Base-by-base conservation (phyloP, 2,113 vertebrate genomes). In the Laterallus jamaicensis region DNA sequence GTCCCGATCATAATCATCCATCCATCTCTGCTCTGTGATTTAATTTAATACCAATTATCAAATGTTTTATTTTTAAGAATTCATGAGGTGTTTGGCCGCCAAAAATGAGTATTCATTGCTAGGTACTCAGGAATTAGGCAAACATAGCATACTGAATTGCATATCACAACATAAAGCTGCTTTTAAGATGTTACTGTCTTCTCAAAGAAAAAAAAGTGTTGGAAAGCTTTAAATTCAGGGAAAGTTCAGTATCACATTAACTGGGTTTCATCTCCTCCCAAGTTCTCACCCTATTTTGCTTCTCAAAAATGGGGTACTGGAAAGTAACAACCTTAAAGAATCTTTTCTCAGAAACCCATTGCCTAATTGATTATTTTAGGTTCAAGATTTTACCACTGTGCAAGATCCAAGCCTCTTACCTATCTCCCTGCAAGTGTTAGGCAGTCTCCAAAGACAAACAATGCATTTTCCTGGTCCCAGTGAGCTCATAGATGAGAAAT, bases 31-130 rank as follows among this genome's bases (percentile, higher is more conserved):
- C 54, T 59, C 52, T 75, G 54, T 85, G 90, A 76, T 77, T 94
- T 90, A 49, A 44, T 83, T 90, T 90, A 93, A 94, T 74, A 70
- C 80, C 1, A 3, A 95, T 91, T 92, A 93, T 82, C 77, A 55
- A 82, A 60, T 11, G 49, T 28, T 93, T 78, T 86, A 22, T 93
- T 94, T 96, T 94, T 78, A 90, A 86, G n/a, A 92, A 71, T 90
- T 88, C 55, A 77, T 92, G 68, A 90, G 58, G 9, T 79, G 49
- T 69, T 86, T 89, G 77, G 58, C 82, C 83, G 88, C 39, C 75
- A 63, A 73, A 94, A 94, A 66, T 55, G 15, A 67, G 56, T 67
- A 70, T 86, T 89, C 44, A 54, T 62, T 19, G 3, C 91, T 78
- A 69, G 62, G 26, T 66, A 82, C 9, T 82, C 56, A 75, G n/a